A percentile compares a stretch with the other conserved stretches of the same genome.
Conservation (phyloP, 2,113 vertebrate genomes). For the Hystrix brachyura region DNA sequence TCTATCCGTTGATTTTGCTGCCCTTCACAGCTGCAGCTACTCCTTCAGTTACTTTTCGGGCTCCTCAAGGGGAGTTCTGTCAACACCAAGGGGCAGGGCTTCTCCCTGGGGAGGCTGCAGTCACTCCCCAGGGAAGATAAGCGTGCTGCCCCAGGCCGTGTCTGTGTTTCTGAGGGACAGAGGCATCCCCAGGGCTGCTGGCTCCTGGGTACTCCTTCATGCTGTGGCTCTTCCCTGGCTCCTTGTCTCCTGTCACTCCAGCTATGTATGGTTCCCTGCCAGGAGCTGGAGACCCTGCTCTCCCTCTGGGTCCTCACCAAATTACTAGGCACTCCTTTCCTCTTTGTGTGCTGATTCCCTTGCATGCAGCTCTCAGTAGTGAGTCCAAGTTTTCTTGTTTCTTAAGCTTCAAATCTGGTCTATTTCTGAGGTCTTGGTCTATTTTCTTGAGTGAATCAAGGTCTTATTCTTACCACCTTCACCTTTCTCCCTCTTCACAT, state of each 20-base stretch:
- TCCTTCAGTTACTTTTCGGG: neutral
- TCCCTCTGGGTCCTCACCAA: neutral
- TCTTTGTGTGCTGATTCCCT: neutral
- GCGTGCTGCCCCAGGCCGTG: accelerated
- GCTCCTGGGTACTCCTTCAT: accelerated
- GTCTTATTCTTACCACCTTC: neutral
- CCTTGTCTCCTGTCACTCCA: accelerated
- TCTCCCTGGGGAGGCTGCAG: neutral
- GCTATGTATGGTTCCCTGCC: accelerated
- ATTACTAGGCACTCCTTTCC: neutral
- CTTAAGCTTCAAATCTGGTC: neutral
- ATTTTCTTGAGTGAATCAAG: conserved; percentile 10
- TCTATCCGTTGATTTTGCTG: conserved; percentile 72
- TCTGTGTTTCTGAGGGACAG: neutral
- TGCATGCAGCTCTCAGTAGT: neutral
- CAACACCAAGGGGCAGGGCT: neutral
- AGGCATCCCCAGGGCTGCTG: accelerated
- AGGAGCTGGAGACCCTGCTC: neutral
- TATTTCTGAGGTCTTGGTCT: neutral
- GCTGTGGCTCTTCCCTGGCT: too few species aligned
- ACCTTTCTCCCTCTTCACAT: neutral
- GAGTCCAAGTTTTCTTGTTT: neutral
- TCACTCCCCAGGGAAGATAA: neutral
- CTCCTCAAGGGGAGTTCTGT: neutral
- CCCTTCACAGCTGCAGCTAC: conserved; percentile 35